Base-by-base conservation (phyloP, 2,113 vertebrate species). In the Podocnemis expansa region DNA sequence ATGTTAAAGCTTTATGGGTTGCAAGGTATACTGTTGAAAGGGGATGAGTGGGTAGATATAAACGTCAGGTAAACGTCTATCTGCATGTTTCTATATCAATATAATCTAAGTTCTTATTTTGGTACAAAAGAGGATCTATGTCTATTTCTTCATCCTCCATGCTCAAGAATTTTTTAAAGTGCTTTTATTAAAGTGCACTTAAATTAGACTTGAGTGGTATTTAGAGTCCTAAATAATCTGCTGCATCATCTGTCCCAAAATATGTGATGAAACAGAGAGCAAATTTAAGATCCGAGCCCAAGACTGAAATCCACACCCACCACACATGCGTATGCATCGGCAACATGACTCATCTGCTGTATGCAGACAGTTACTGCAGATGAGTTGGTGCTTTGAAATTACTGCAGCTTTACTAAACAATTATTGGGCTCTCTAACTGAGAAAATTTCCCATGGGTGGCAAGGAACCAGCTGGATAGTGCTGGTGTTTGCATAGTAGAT, bases 381-480 rank as follows among this genome's bases (percentile, higher is more conserved):
- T 95, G 91, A 87, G 90, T 93, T 92, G 94, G 93, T 94, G 91
- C 83, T 87, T 96, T 76, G 82, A 93, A 91, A 94, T 79, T 63
- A 89, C 19, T 91, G 92, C 94, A 97, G 88, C 94, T 96, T 89
- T 78, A 45, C 86, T 49, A 52, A 94, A 95, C 88, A 94, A 86
- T 92, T 96, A 95, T 52, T 83, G 82, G 41, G 25, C 82, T 94
- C 91, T 95, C 10, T 38, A 80, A 92, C 90, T 91, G 92, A 95
- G 96, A 94, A 96, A 95, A 95, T 96, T 95, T 97, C 94, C 92
- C 95, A 88, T 58, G 88, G 70, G 95, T 84, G 88, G 93, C 94
- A 93, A 95, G 92, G 87, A 96, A 89, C 91, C 94, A 97, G 95
- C 89, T 96, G 95, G 94, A 87, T 83, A 92, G 95, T 93, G 87